Evolutionary conservation across 2,888 invertebrate species (phyloP).

Genomic region (Ochlodes sylvanus): DNA sequence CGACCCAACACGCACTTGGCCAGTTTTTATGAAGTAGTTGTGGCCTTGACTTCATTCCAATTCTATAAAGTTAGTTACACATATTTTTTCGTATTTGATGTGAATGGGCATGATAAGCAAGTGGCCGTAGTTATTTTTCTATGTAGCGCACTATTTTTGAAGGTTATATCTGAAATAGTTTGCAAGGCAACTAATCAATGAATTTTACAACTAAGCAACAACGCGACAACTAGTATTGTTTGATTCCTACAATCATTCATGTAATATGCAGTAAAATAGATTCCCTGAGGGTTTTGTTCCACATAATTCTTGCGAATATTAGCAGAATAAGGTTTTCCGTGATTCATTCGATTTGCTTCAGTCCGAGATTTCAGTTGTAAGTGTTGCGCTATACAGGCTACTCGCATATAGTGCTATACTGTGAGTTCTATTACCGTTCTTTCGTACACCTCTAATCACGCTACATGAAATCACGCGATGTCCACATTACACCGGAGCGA

Average conservation of each 20-base stretch:
- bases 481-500: constrained; percentile 71
- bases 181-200: no score
- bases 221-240: no score
- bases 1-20: no score
- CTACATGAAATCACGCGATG: constrained; percentile 72
- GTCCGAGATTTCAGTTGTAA: constrained; percentile 23
- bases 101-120: background rate
- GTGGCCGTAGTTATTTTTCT: no score
- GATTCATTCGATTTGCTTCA: constrained; percentile 33
- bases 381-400: constrained; percentile 19
- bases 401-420: constrained; percentile 38
- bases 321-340: constrained; percentile 31
- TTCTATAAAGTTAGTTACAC: background rate
- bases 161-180: background rate
- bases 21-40: constrained; percentile 2
- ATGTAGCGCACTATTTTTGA: no score
- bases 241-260: background rate
- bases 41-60: background rate
- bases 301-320: constrained; percentile 23
- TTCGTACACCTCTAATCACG: constrained; percentile 58
- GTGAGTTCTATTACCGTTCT: constrained; percentile 63
- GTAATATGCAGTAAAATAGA: constrained; percentile 2
- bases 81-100: background rate
- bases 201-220: no score
- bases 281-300: background rate